A percentile compares a stretch with the other conserved stretches of the same genome.
phyloP scores from a whole-genome alignment of 2,113 vertebrate species.

The Oophaga pumilio region DNA sequence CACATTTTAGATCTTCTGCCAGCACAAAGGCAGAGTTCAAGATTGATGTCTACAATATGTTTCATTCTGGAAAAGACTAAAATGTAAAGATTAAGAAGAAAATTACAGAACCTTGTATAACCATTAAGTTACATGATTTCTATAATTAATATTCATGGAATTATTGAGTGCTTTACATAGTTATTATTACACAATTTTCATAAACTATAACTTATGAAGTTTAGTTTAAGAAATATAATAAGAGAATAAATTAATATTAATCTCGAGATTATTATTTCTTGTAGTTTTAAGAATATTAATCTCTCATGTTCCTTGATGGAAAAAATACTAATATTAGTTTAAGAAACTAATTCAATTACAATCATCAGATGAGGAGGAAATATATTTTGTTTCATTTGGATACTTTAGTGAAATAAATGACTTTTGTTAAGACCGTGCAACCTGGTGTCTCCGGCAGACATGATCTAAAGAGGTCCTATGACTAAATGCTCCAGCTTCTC shows the following conservation, averaged over 20 bases:
- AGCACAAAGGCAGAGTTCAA: neutral
- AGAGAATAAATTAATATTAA: constrained; percentile 4
- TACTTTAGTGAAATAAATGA: no score
- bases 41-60: neutral
- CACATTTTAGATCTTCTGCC: no score
- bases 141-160: constrained; percentile 8
- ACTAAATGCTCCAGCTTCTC: no score
- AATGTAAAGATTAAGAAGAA: neutral
- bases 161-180: constrained; percentile 6
- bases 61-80: neutral
- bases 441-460: no score
- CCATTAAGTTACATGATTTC: neutral
- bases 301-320: neutral
- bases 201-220: neutral
- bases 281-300: neutral
- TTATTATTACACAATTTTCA: neutral
- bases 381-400: no score
- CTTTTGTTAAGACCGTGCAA: no score
- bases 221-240: constrained; percentile 3
- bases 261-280: neutral
- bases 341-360: neutral
- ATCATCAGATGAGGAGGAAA: neutral
- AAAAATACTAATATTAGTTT: neutral
- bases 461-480: no score
- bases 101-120: neutral